Conservation (phyloP, 2,113 vertebrate species). For the Alouatta palliata region DNA sequence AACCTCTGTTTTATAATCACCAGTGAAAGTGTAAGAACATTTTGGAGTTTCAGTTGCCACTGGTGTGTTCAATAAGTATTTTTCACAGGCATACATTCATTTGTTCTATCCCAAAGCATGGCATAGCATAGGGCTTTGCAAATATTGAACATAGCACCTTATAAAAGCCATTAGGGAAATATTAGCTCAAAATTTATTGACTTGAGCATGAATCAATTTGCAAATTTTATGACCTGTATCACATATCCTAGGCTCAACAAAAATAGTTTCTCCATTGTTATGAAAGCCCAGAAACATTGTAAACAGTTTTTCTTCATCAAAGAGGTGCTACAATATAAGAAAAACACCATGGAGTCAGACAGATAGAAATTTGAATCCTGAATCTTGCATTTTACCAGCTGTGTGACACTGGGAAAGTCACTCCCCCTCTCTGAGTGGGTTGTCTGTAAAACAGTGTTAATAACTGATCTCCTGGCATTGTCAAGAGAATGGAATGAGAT, state of each 20-base stretch:
- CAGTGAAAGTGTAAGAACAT: background rate
- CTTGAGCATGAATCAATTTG: background rate
- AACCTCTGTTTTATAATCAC: background rate
- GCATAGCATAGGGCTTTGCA: background rate
- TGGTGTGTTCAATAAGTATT: slow-evolving; percentile 58
- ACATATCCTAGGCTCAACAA: background rate
- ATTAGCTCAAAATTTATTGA: slow-evolving; percentile 38
- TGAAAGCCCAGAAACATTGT: background rate
- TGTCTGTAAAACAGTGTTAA: background rate
- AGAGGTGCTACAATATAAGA: background rate
- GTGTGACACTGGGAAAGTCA: background rate
- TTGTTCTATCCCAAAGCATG: background rate
- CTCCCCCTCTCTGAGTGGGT: background rate
- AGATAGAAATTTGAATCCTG: background rate
- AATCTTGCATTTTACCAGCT: background rate
- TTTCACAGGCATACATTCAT: slow-evolving; percentile 33
- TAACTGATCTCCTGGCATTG: background rate
- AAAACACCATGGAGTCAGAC: background rate
- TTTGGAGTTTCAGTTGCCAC: slow-evolving; percentile 53
- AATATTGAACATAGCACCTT: background rate
- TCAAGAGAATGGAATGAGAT: background rate
- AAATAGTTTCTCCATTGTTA: background rate
- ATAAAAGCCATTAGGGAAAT: slow-evolving; percentile 6
- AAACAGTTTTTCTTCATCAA: background rate
- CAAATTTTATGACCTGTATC: background rate